Base-by-base conservation (phyloP, 2,797 vertebrate species). In the Hoplostethus mediterraneus region DNA sequence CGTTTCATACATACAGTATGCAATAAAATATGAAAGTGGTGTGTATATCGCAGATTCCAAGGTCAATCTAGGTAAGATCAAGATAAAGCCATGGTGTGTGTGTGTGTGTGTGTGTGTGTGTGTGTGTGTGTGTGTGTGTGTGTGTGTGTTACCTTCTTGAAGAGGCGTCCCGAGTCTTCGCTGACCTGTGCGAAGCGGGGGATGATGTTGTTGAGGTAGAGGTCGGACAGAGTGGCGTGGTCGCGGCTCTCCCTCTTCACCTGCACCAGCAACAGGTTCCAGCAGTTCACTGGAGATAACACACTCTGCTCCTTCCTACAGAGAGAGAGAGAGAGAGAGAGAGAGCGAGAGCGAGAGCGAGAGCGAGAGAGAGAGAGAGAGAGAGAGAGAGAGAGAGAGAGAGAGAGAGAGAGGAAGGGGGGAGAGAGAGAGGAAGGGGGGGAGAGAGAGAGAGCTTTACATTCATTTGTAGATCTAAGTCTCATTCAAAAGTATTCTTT, bases 121-220 rank as follows among this genome's bases (percentile, higher is more conserved):
- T 21, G 21, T 21, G 21, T 21, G 21, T 21, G 21, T n/a, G 0
- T 6, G 52, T 48, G n/a, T 48, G 42, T 36, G 6, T 63, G 58
- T 44, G 62, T 31, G 38, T 11, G 21, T 12, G 53, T 13, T 66
- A 90, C 91, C 91, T 92, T 93, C 75, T 93, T 92, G 65, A 93
- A 99, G 82, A 99, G 97, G 69, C 98, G 96, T 25, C 96, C 97
- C 1, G 97, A 98, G 83, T 99, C 98, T 86, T 99, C 97, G 48
- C 97, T 97, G 95, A 99, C 96, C 95, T 99, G 98, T 6, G 96
- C 97, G 0, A 99, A 99, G 76, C 98, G 97, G 0, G 97, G 97
- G 82, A 99, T 99, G 93, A 99, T 97, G 90, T 99, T 99, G 93
- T 99, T 99, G 95, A 99, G 95, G 95, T 99, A 99, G 93, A 99